These are phyloP conservation scores for Strigops habroptila DNA, from an alignment of 2,113 vertebrate species.

Conservation along the genomic window DNA sequence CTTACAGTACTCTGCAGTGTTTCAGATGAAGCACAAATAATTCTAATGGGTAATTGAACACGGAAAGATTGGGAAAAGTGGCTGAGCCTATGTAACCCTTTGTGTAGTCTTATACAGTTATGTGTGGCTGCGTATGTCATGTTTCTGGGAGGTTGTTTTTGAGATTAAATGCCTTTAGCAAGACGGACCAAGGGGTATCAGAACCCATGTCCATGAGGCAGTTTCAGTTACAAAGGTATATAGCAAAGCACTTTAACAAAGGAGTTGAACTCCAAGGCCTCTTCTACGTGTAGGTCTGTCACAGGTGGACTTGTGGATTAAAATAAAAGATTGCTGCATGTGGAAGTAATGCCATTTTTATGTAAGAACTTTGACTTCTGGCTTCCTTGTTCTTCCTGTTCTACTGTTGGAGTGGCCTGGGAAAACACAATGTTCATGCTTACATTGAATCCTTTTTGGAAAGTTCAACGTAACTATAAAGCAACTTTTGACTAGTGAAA, in stretches of 20 bases:
- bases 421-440: not conserved
- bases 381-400: not conserved
- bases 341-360: not conserved
- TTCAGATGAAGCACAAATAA: not conserved
- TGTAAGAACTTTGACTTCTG: not conserved
- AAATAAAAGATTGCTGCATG: not conserved
- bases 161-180: not conserved
- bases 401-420: not conserved
- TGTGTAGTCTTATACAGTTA: not conserved
- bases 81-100: not conserved
- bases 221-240: not conserved
- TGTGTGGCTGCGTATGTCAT: not conserved
- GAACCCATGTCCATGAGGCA: not conserved
- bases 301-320: not conserved
- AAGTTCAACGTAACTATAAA: not conserved
- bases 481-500: slow-evolving; percentile 9
- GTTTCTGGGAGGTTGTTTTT: not conserved
- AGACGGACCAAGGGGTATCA: not conserved
- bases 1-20: not conserved
- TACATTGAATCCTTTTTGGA: not conserved
- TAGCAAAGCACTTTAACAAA: not conserved
- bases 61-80: not conserved
- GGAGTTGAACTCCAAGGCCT: not conserved
- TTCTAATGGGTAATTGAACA: not conserved
- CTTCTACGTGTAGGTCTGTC: not conserved